Conservation (phyloP, 2,888 invertebrate genomes). For the Temnothorax ravouxi region DNA sequence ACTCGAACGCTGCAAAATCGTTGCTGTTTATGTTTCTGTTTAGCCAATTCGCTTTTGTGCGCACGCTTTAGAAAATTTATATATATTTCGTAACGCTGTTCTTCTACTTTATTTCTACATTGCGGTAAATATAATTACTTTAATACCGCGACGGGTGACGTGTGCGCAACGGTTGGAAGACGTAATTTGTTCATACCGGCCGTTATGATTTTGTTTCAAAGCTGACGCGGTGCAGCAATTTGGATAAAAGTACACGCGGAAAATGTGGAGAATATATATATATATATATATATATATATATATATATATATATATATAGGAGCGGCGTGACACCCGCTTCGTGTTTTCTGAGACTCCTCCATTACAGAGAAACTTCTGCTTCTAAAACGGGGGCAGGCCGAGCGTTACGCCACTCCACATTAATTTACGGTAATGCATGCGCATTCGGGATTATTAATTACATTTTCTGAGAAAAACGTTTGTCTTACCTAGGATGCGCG, state of each 20-base stretch:
- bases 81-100: neutral
- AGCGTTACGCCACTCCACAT: slow-evolving; percentile 61
- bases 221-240: slow-evolving; percentile 69
- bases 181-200: slow-evolving; percentile 64
- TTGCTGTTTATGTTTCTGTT: slow-evolving; percentile 15
- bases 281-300: neutral
- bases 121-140: slow-evolving; percentile 68
- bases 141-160: slow-evolving; percentile 57
- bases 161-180: slow-evolving; percentile 55
- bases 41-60: slow-evolving; percentile 2
- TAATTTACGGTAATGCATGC: slow-evolving; percentile 59
- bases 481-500: slow-evolving; percentile 46
- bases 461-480: slow-evolving; percentile 70
- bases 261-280: neutral
- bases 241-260: slow-evolving; percentile 71
- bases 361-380: slow-evolving; percentile 59
- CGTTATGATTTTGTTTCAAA: slow-evolving; percentile 73
- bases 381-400: slow-evolving; percentile 54
- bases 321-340: slow-evolving; percentile 60
- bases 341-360: slow-evolving; percentile 67
- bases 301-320: slow-evolving; percentile 14
- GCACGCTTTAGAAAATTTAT: slow-evolving; percentile 14
- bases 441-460: slow-evolving; percentile 74
- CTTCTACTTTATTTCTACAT: slow-evolving; percentile 6
- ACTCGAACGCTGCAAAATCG: slow-evolving; percentile 15